phyloP scores from a whole-genome alignment of 1,140 invertebrate genomes.

The Branchinecta lindahli region DNA sequence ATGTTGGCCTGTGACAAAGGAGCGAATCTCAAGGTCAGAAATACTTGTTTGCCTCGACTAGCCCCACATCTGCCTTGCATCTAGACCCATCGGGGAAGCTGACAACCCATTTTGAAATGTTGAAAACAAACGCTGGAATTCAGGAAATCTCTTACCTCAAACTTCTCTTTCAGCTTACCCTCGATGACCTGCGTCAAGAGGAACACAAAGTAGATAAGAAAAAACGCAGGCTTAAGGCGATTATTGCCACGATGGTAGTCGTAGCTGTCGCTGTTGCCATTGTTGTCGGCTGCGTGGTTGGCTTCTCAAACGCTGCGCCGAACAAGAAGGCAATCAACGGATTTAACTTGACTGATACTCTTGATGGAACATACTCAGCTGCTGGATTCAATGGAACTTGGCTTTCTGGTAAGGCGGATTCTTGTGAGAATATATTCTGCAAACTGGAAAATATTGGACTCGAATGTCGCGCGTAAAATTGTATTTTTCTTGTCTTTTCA shows the following conservation, averaged over 20 bases:
- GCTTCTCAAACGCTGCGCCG: constrained; percentile 15
- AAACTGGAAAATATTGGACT: no score
- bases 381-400: constrained; percentile 27
- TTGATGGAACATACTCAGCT: constrained; percentile 24
- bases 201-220: neutral
- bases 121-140: no score
- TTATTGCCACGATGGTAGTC: constrained; percentile 17
- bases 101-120: no score
- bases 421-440: no score
- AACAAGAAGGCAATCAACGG: constrained; percentile 18
- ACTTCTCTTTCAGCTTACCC: neutral
- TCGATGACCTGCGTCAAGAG: neutral
- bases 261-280: constrained; percentile 15
- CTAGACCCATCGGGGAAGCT: no score
- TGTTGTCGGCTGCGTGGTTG: constrained; percentile 10
- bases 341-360: constrained; percentile 25
- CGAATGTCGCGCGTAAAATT: constrained; percentile 11
- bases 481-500: neutral
- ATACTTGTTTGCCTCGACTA: no score
- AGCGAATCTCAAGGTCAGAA: no score
- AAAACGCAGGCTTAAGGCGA: neutral
- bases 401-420: constrained; percentile 25
- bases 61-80: no score
- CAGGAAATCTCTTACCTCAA: no score
- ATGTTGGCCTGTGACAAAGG: no score